Base-by-base conservation (phyloP, 2,797 vertebrate genomes). In the Podargus strigoides region DNA sequence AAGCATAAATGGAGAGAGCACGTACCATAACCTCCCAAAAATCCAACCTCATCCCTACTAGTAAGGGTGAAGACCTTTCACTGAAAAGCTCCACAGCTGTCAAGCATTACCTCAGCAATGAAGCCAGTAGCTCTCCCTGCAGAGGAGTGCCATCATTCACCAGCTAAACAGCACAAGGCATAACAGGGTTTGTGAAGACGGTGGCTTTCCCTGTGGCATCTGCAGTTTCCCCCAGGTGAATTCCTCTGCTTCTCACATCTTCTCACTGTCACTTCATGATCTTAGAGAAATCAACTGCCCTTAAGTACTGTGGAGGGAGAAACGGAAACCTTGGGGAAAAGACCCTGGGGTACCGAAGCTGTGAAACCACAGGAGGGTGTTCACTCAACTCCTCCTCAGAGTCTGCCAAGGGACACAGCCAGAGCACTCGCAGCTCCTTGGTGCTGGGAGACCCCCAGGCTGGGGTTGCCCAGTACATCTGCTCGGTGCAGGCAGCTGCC, bases 221-320 rank as follows among this genome's bases (percentile, higher is more conserved):
- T 80, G 5, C 15, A 8, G 12, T 49, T 70, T 52, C 27, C 3
- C 8, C 27, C 12, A 5, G 3, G 3, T 18, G 34, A 81, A 49
- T 88, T 32, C 24, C 27, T 78, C 52, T 14, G 4, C 47, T 79
- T 79, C 47, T 59, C 27, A 32, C 5, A 28, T 26, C 8, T 24
- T 50, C 3, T 0, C 2, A 41, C 34, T 0, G 0, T 49, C 30
- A 18, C 21, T 75, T 93, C 0, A 1, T 42, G 27, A 32, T 36
- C 27, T 42, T 12, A 44, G 36, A 82, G 30, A 58, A 88, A 66
- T 2, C 2, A 58, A 3, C 13, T 36, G 27, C 30, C 32, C 26
- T 63, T 30, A 37, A 90, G 14, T 3, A n/a, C 26, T 66, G 3
- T 39, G 10, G 10, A 50, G 6, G 11, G 7, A 91, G 18, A 26